Percentiles rank a stretch among this genome's conserved stretches.
Evolutionary conservation across 2,888 invertebrate species (phyloP).

Genomic region (Rhorus exstirpatorius): DNA sequence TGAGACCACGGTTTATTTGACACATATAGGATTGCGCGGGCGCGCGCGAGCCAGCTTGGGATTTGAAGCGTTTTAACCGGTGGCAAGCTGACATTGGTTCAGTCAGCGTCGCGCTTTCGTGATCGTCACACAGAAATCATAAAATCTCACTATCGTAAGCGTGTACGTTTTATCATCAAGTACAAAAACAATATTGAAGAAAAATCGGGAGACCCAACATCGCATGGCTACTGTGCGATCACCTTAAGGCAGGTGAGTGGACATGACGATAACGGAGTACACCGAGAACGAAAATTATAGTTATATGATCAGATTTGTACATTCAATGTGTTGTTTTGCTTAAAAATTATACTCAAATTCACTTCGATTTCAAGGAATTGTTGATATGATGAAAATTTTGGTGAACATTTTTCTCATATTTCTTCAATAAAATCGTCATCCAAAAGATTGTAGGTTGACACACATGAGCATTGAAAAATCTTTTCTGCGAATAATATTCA

Average conservation of each 20-base stretch:
- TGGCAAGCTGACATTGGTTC: conserved; percentile 75
- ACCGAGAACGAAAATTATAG: not conserved
- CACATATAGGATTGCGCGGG: conserved; percentile 56
- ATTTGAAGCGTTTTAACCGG: conserved; percentile 75
- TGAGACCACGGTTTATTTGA: conserved; percentile 62
- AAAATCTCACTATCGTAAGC: conserved; percentile 19
- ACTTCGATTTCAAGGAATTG: no score
- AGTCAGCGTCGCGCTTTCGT: conserved; percentile 78
- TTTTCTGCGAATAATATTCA: no score
- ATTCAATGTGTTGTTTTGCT: not conserved
- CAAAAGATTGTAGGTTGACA: no score
- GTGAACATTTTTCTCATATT: no score
- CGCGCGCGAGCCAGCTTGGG: conserved; percentile 76
- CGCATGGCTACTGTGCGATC: conserved; percentile 52
- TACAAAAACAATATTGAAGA: not conserved
- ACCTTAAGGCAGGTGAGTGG: conserved; percentile 61
- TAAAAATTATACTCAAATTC: no score
- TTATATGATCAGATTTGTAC: not conserved
- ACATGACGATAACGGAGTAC: no score
- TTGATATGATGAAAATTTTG: no score
- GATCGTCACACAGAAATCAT: conserved; percentile 64
- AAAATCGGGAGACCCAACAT: conserved; percentile 6
- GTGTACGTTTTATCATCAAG: not conserved
- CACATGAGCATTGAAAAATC: no score
- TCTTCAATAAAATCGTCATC: no score